Conservation (phyloP, 2,888 invertebrate genomes). For the Chrysina gloriosa region DNA sequence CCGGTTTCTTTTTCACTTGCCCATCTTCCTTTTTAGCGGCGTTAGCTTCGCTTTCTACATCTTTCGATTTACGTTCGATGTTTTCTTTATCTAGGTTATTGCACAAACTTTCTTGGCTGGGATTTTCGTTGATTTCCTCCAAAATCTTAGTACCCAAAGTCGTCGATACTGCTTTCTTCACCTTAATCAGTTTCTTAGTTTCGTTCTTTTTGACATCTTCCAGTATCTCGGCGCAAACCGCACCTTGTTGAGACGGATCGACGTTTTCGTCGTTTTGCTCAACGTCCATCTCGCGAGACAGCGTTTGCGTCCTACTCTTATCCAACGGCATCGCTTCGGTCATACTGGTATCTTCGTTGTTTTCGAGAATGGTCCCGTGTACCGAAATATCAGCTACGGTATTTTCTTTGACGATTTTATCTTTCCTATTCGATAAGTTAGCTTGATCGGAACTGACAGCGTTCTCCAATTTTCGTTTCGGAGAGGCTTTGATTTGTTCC, state of each 20-base stretch:
- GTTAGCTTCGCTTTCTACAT: constrained; percentile 50
- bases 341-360: constrained; percentile 58
- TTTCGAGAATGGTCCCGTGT: constrained; percentile 55
- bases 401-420: constrained; percentile 68
- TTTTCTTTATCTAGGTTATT: constrained; percentile 57
- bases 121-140: constrained; percentile 62
- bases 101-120: constrained; percentile 60
- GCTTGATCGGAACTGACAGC: constrained; percentile 79
- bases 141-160: constrained; percentile 51
- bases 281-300: constrained; percentile 59
- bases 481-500: constrained; percentile 69
- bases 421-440: constrained; percentile 69
- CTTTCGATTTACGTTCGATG: constrained; percentile 30
- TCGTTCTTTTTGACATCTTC: constrained; percentile 64
- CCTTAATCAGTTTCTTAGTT: constrained; percentile 50
- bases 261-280: constrained; percentile 53
- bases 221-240: constrained; percentile 64
- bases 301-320: constrained; percentile 59
- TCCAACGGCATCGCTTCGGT: constrained; percentile 56
- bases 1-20: constrained; percentile 49
- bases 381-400: constrained; percentile 63
- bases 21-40: constrained; percentile 48
- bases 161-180: constrained; percentile 48
- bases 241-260: constrained; percentile 61
- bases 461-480: constrained; percentile 80